Evolutionary conservation across 2,888 invertebrate species (phyloP).

Genomic region (Miltochrista miniata): DNA sequence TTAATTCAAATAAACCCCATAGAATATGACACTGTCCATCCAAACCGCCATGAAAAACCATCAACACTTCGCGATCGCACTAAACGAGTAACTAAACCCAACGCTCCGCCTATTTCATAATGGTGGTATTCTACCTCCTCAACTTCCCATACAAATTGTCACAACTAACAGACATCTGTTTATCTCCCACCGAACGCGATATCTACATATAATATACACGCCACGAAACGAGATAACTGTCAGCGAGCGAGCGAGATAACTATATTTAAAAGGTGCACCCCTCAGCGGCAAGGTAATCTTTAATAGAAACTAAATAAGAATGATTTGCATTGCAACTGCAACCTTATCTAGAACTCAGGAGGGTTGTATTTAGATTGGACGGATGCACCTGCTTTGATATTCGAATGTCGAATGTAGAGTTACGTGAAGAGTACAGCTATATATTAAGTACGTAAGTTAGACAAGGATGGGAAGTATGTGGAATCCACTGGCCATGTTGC

Average conservation of each 20-base stretch:
- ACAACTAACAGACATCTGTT: slow-evolving; percentile 72
- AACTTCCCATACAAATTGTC: slow-evolving; percentile 61
- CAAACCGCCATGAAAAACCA: slow-evolving; percentile 50
- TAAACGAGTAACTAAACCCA: slow-evolving; percentile 44
- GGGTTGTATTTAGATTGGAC: slow-evolving; percentile 64
- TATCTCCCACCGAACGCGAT: slow-evolving; percentile 78
- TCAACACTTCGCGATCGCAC: slow-evolving; percentile 39
- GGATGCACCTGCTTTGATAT: slow-evolving; percentile 51
- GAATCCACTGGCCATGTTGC: slow-evolving; percentile 63
- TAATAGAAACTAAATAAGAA: slow-evolving; percentile 52
- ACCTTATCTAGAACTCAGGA: slow-evolving; percentile 60
- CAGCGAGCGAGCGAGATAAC: slow-evolving; percentile 69
- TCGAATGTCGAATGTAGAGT: slow-evolving; percentile 38
- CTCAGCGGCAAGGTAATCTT: slow-evolving; percentile 57
- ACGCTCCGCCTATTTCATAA: slow-evolving; percentile 80
- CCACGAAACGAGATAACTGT: slow-evolving; percentile 71
- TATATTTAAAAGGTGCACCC: slow-evolving; percentile 71
- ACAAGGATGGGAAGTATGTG: slow-evolving; percentile 55
- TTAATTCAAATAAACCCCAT: slow-evolving; percentile 42
- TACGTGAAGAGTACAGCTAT: slow-evolving; percentile 57
- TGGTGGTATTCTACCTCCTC: slow-evolving; percentile 67
- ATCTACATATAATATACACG: slow-evolving; percentile 76
- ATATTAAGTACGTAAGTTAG: slow-evolving; percentile 42
- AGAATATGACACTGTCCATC: slow-evolving; percentile 33
- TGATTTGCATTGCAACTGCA: slow-evolving; percentile 74